phyloP scores from a whole-genome alignment of 2,888 invertebrate genomes.

The Drosophila imparisetae region DNA sequence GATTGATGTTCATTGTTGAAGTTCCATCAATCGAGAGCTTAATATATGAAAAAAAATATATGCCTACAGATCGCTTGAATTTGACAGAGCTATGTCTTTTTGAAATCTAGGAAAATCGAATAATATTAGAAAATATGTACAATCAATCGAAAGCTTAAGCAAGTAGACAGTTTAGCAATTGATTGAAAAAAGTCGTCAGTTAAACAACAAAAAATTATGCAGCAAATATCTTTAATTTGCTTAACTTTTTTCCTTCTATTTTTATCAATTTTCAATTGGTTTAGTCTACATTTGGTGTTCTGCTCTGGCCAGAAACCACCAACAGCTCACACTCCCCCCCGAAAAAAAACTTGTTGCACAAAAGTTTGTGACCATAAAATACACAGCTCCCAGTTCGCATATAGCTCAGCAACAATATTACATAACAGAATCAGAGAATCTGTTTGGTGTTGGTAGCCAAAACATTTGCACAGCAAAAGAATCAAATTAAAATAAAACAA shows the following conservation, averaged over 20 bases:
- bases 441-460: slow-evolving; percentile 68
- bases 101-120: not conserved
- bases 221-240: slow-evolving; percentile 2
- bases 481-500: slow-evolving; percentile 70
- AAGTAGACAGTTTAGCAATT: not conserved
- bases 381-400: slow-evolving; percentile 24
- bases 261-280: slow-evolving; percentile 32
- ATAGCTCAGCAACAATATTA: slow-evolving; percentile 55
- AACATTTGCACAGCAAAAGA: slow-evolving; percentile 64
- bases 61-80: not conserved
- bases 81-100: not conserved
- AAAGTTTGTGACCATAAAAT: slow-evolving; percentile 51
- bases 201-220: not conserved
- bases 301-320: slow-evolving; percentile 4
- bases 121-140: not conserved
- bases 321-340: not conserved
- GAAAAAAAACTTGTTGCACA: slow-evolving; percentile 67
- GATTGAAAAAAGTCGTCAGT: not conserved
- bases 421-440: slow-evolving; percentile 63
- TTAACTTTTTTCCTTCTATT: slow-evolving; percentile 3
- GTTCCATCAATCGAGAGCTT: not conserved
- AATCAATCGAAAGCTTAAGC: not conserved
- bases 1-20: not conserved
- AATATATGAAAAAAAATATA: not conserved
- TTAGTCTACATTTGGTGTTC: slow-evolving; percentile 44